A percentile compares a stretch with the other conserved stretches of the same genome.
Evolutionary conservation across 2,113 vertebrate species (phyloP).

Genomic region (Phainopepla nitens): DNA sequence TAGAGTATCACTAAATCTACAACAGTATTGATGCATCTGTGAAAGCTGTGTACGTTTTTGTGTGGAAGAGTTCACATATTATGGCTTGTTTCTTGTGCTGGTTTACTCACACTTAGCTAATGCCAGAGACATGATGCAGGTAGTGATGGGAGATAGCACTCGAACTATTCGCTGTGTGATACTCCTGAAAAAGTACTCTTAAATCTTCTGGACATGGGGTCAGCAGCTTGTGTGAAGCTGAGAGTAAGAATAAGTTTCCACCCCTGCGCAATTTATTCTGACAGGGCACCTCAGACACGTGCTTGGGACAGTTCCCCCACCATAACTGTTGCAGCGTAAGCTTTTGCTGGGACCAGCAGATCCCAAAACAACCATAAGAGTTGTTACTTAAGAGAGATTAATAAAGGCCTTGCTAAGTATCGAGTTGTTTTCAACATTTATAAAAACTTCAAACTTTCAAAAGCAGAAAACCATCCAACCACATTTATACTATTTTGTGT

Average conservation of each 20-base stretch:
- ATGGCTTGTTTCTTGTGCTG: background rate
- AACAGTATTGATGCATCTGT: background rate
- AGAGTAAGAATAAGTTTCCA: background rate
- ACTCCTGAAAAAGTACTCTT: background rate
- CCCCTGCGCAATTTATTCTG: background rate
- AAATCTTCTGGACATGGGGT: background rate
- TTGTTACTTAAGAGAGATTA: background rate
- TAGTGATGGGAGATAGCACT: background rate
- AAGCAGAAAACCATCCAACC: background rate
- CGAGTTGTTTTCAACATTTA: background rate
- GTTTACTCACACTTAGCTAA: background rate
- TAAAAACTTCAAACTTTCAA: constrained; percentile 3
- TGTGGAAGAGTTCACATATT: background rate
- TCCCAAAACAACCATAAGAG: background rate
- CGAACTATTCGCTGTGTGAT: background rate
- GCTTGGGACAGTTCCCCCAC: background rate
- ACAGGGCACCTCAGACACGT: background rate
- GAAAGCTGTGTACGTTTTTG: background rate
- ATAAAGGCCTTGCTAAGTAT: background rate
- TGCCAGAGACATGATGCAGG: background rate
- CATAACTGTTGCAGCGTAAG: background rate
- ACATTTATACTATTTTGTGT: background rate
- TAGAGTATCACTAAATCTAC: background rate
- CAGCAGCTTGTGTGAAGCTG: background rate
- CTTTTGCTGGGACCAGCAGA: background rate